A percentile compares a stretch with the other conserved stretches of the same genome.
Evolutionary conservation across 2,888 invertebrate genomes (phyloP).

Genomic region (Oasisia sp.): DNA sequence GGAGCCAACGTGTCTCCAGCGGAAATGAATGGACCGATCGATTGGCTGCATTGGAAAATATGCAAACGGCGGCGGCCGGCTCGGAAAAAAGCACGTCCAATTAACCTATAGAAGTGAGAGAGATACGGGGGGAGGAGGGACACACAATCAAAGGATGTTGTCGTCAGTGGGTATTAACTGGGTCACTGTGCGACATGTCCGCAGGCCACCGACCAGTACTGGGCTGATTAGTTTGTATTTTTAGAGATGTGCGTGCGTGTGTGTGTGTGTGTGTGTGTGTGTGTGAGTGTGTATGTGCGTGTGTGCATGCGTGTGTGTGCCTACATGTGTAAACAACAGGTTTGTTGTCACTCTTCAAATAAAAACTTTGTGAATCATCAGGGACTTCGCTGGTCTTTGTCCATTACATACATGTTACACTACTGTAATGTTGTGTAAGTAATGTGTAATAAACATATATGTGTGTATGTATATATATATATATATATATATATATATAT

Average conservation of each 20-base stretch:
- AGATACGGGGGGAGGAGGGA: background rate
- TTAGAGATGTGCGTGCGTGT: background rate
- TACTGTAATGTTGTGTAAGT: background rate
- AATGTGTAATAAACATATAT: background rate
- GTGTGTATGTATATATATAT: no score
- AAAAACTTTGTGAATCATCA: background rate
- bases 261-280: background rate
- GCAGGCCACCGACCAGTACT: background rate
- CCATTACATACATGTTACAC: background rate
- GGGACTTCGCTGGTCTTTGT: background rate
- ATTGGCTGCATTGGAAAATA: constrained; percentile 12
- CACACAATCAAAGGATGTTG: background rate
- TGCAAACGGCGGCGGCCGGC: background rate
- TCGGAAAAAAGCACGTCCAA: background rate
- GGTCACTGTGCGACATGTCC: background rate
- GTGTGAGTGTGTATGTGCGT: background rate
- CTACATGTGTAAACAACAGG: background rate
- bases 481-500: no score
- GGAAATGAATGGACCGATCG: background rate
- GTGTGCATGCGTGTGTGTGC: background rate
- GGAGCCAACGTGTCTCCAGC: background rate
- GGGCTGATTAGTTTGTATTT: background rate
- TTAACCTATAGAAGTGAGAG: background rate
- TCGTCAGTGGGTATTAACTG: background rate
- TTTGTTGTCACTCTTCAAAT: no score